Conservation (phyloP, 2,113 vertebrate genomes). For the Phyllostomus hastatus region DNA sequence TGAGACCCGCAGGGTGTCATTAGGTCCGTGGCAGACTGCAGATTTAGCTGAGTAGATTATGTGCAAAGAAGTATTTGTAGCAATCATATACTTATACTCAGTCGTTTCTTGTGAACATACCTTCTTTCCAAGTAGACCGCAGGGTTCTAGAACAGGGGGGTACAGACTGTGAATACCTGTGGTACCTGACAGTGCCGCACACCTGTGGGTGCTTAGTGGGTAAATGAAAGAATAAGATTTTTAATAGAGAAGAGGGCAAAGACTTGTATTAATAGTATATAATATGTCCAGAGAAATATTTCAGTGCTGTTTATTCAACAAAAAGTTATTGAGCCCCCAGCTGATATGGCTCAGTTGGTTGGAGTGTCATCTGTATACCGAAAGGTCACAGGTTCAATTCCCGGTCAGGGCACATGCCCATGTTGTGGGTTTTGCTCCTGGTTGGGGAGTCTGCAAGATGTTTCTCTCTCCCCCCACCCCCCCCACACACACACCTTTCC, state of each 20-base stretch:
- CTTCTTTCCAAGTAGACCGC: background rate
- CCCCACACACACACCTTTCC: too few relatives aligned
- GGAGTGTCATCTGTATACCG: too few relatives aligned
- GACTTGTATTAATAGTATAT: background rate
- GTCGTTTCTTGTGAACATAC: background rate
- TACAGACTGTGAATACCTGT: background rate
- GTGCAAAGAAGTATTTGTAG: background rate
- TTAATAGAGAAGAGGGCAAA: background rate
- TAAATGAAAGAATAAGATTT: background rate
- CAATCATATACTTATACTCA: background rate
- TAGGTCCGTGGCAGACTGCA: background rate
- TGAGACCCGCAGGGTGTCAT: background rate
- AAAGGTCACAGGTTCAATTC: too few relatives aligned
- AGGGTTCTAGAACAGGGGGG: background rate
- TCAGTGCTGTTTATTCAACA: background rate
- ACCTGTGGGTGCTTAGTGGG: background rate
- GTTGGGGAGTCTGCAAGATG: too few relatives aligned
- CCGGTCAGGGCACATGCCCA: too few relatives aligned
- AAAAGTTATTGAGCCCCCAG: background rate
- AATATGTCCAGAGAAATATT: background rate
- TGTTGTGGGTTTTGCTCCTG: too few relatives aligned
- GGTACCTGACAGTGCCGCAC: background rate
- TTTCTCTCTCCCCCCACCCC: too few relatives aligned
- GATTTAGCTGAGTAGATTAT: background rate
- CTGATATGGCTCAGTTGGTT: too few relatives aligned